These are phyloP conservation scores for Crypturellus undulatus DNA, from an alignment of 2,113 vertebrate genomes.

Conservation along the genomic window DNA sequence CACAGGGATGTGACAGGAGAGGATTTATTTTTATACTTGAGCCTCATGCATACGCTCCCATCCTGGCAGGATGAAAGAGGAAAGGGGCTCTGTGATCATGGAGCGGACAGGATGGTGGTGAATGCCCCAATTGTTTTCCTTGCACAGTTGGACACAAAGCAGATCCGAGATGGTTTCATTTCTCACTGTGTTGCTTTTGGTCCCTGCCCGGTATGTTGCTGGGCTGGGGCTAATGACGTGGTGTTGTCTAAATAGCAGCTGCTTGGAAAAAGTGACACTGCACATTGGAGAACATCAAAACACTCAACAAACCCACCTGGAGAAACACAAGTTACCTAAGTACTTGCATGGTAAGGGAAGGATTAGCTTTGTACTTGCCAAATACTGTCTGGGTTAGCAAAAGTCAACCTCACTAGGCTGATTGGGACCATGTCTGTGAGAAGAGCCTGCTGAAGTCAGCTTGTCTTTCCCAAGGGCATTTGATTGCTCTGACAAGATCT, in stretches of 20 bases:
- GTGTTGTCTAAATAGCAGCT: not conserved
- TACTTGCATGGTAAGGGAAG: not conserved
- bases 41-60: constrained; percentile 20
- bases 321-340: not conserved
- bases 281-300: not conserved
- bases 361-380: not conserved
- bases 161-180: not conserved
- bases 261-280: not conserved
- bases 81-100: not conserved
- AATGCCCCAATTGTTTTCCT: not conserved
- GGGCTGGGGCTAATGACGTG: not conserved
- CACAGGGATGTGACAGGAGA: constrained; percentile 37
- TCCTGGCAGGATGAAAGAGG: not conserved
- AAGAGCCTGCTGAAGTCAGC: not conserved
- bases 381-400: not conserved
- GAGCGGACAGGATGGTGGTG: not conserved
- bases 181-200: not conserved
- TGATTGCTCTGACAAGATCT: not conserved
- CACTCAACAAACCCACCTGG: not conserved
- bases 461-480: not conserved
- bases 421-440: accelerated
- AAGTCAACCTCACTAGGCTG: not conserved
- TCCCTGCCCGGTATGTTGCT: not conserved
- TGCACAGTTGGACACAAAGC: not conserved
- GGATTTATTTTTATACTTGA: constrained; percentile 66